Evolutionary conservation across 2,113 vertebrate genomes (phyloP).

Genomic region (Gopherus evgoodei): DNA sequence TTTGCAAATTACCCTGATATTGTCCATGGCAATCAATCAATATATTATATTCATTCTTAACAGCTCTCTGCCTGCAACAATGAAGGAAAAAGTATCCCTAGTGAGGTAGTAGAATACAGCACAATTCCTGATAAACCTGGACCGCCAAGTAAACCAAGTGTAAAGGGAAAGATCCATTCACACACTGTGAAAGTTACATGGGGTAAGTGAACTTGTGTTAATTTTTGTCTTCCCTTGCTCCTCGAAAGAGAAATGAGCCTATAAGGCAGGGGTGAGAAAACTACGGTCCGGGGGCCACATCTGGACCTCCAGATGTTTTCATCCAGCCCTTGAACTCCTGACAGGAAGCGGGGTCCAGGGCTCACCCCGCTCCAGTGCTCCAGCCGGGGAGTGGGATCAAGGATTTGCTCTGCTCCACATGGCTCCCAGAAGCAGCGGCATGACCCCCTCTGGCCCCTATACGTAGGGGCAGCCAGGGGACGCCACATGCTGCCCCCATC

Average conservation of each 20-base stretch:
- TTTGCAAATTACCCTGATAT: not conserved
- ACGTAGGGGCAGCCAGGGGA: too few relatives aligned
- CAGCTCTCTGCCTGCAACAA: slow-evolving; percentile 83
- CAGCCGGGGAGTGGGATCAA: too few relatives aligned
- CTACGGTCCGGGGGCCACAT: too few relatives aligned
- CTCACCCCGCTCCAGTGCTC: too few relatives aligned
- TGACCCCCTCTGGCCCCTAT: too few relatives aligned
- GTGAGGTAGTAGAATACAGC: slow-evolving; percentile 80
- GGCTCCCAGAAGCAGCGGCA: too few relatives aligned
- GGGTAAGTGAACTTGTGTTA: slow-evolving; percentile 70
- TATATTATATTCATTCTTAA: not conserved
- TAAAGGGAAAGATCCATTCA: slow-evolving; percentile 79
- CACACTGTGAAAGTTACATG: slow-evolving; percentile 78
- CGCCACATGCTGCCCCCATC: too few relatives aligned
- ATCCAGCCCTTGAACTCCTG: too few relatives aligned
- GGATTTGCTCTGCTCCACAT: too few relatives aligned
- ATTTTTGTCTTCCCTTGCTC: accelerated
- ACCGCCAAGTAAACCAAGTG: slow-evolving; percentile 72
- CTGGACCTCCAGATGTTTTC: too few relatives aligned
- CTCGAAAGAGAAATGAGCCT: not conserved
- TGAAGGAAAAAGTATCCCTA: slow-evolving; percentile 83
- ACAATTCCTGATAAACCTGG: slow-evolving; percentile 83
- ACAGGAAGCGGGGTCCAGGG: too few relatives aligned
- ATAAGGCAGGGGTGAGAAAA: not conserved
- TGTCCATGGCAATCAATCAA: not conserved